phyloP scores from a whole-genome alignment of 2,888 invertebrate species.

The Uloborus plumipes region DNA sequence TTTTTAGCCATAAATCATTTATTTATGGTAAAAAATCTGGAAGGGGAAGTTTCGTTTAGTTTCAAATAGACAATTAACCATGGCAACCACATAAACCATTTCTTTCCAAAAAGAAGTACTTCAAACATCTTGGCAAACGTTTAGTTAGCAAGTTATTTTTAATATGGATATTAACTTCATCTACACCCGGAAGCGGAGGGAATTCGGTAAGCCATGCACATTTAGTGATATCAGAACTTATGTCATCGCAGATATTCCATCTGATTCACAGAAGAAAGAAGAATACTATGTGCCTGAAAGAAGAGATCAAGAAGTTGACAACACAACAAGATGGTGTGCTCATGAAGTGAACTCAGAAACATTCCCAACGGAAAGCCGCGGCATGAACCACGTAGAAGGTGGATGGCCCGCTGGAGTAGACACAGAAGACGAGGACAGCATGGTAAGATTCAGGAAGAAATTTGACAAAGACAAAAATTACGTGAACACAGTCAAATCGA shows the following conservation, averaged over 20 bases:
- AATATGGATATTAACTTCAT: conserved; percentile 38
- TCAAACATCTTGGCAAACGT: background rate
- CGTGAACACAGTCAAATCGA: conserved; percentile 81
- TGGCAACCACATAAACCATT: too few relatives aligned
- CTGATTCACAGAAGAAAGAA: conserved; percentile 15
- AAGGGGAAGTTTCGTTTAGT: too few relatives aligned
- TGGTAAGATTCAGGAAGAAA: conserved; percentile 87
- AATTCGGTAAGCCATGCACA: conserved; percentile 36
- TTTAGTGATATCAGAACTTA: conserved; percentile 40
- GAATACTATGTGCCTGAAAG: conserved; percentile 11
- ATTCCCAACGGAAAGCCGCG: conserved; percentile 81
- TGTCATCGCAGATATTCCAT: conserved; percentile 20
- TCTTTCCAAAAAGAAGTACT: too few relatives aligned
- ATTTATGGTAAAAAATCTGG: too few relatives aligned
- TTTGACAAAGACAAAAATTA: conserved; percentile 93
- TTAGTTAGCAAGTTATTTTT: background rate
- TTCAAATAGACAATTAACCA: too few relatives aligned
- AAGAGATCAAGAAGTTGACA: conserved; percentile 22
- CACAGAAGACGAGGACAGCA: conserved; percentile 86
- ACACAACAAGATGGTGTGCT: conserved; percentile 12
- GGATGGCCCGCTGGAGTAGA: conserved; percentile 98
- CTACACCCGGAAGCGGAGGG: conserved; percentile 34
- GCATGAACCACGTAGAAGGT: conserved; percentile 90
- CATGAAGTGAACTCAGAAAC: conserved; percentile 78
- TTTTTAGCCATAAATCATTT: too few relatives aligned